Evolutionary conservation across 2,797 vertebrate genomes (phyloP).

Genomic region (Sparidentex hasta): DNA sequence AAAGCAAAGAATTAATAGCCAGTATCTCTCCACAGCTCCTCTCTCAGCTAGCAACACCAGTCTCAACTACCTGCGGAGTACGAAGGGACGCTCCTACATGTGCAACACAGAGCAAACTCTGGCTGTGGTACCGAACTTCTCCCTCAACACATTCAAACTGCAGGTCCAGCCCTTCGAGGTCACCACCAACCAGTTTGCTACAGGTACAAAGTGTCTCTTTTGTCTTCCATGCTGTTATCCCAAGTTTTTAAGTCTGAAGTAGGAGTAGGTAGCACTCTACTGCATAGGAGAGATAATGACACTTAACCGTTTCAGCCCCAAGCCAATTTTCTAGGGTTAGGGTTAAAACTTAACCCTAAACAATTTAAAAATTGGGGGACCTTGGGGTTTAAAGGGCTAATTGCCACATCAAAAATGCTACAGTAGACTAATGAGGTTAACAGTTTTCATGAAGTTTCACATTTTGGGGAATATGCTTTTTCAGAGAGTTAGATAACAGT

Average conservation of each 20-base stretch:
- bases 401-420: neutral
- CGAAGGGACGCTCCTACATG: conserved; percentile 92
- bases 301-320: too few relatives aligned
- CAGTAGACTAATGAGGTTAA: neutral
- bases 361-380: too few relatives aligned
- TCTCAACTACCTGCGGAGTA: conserved; percentile 88
- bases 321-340: too few relatives aligned
- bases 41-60: conserved; percentile 80
- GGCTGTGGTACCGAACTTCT: conserved; percentile 77
- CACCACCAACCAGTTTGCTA: conserved; percentile 87
- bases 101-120: conserved; percentile 90
- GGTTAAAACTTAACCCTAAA: too few relatives aligned
- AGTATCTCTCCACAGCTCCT: conserved; percentile 61
- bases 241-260: neutral
- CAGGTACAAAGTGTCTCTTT: conserved; percentile 83
- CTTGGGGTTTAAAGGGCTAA: too few relatives aligned
- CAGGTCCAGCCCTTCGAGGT: conserved; percentile 93
- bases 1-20: neutral
- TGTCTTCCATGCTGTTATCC: neutral
- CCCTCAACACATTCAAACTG: conserved; percentile 90
- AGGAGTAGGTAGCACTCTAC: too few relatives aligned
- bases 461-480: neutral
- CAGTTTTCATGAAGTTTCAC: neutral
- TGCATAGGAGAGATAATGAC: neutral
- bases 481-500: neutral